A percentile compares a stretch with the other conserved stretches of the same genome.
Conservation (phyloP, 2,797 vertebrate genomes). For the Sebastolobus alascanus region DNA sequence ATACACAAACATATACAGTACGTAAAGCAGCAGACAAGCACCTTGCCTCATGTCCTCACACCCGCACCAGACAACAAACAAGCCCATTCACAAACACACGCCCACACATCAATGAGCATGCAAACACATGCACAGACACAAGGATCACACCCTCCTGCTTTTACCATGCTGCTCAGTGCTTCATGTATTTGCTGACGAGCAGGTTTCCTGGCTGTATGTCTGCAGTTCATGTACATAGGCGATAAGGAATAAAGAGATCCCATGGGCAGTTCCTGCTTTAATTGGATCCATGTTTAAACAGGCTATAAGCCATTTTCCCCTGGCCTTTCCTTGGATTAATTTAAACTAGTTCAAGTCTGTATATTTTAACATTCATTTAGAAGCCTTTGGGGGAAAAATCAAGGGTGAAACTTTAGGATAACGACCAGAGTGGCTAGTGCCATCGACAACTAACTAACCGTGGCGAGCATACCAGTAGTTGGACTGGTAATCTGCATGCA, state of each 20-base stretch:
- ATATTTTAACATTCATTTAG: background rate
- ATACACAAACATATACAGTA: background rate
- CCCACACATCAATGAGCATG: constrained; percentile 54
- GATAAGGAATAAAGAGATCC: constrained; percentile 57
- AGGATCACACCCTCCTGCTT: constrained; percentile 17
- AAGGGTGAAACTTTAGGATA: background rate
- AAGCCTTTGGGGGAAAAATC: constrained; percentile 1
- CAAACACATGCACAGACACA: constrained; percentile 54
- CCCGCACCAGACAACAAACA: constrained; percentile 45
- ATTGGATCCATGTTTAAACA: constrained; percentile 68
- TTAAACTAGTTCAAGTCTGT: constrained; percentile 30
- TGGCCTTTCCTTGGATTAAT: constrained; percentile 19
- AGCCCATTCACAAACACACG: constrained; percentile 42
- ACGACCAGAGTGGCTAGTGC: background rate
- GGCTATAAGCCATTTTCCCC: constrained; percentile 35
- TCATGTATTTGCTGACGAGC: constrained; percentile 45
- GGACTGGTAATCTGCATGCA: background rate
- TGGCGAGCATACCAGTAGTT: background rate
- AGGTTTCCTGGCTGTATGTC: constrained; percentile 41
- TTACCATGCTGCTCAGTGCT: constrained; percentile 12
- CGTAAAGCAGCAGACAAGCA: constrained; percentile 18
- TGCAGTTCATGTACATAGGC: constrained; percentile 51
- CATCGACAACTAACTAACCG: background rate
- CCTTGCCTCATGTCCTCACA: constrained; percentile 35
- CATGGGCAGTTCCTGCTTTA: constrained; percentile 58